Base-by-base conservation (phyloP, 1,140 invertebrate genomes). In the Homalodisca vitripennis region DNA sequence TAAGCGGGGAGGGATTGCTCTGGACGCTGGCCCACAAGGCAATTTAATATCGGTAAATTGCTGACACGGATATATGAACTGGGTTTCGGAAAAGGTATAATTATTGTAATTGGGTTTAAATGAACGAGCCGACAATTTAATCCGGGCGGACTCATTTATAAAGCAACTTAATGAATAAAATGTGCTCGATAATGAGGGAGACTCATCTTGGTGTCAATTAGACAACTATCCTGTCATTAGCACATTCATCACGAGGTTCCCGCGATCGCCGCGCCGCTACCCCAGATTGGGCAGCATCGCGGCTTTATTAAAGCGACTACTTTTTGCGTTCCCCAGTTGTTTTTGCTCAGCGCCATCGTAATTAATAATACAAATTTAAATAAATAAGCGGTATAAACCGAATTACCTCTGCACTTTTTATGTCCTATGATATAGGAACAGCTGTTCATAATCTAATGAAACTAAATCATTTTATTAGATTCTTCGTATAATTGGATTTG, bases 151-250 rank as follows among this genome's bases (percentile, higher is more conserved):
- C 55, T 60, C 55, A 60, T 60, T 60, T 22, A 22, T 60, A n/a
- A 53, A 60, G 55, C 22, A 6, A 6, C 3, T 27, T 27, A 60
- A 60, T 60, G 55, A 60, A 60, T 60, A 26, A 60, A 27, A 60
- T 60, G n/a, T 60, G 14, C 3, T 60, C 6, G 20, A 60, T 60
- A 27, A 60, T 26, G 55, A 60, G 55, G 6, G n/a, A 60, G 22
- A 60, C 55, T 60, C 55, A 60, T 60, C 26, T 26, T 30, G 27
- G 55, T 60, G 55, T 60, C 55, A 60, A 53, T 53, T 53, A 53
- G 48, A 53, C 12, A 22, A 53, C 13, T n/a, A 17, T n/a, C 3
- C 22, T 53, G 22, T 53, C 48, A 53, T 53, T 53, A 53, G 48
- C 6, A 22, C 48, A 53, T 53, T 53, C 22, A 53, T 53, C 22